Percentiles rank a stretch among this genome's conserved stretches.
These are phyloP conservation scores for Cephalopachus bancanus DNA, from an alignment of 2,797 vertebrate genomes.

Conservation along the genomic window DNA sequence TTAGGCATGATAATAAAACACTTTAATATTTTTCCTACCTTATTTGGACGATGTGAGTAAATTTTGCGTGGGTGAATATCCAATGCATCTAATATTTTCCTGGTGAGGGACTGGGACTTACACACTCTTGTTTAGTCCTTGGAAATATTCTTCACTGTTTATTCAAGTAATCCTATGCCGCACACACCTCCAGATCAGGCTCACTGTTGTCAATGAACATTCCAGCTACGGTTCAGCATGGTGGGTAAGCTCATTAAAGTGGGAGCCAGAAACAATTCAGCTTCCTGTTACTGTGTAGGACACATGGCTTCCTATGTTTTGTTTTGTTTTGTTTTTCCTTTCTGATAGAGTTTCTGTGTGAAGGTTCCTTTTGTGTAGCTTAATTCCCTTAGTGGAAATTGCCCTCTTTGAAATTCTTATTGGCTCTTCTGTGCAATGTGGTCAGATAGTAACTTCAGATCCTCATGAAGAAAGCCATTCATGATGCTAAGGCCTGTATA, in stretches of 20 bases:
- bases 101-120: conserved; percentile 83
- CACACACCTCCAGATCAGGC: conserved; percentile 92
- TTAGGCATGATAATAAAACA: conserved; percentile 88
- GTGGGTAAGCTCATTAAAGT: conserved; percentile 92
- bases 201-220: conserved; percentile 92
- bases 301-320: conserved; percentile 83
- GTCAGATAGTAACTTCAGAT: conserved; percentile 90
- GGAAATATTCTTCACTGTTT: conserved; percentile 91
- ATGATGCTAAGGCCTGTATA: conserved; percentile 93
- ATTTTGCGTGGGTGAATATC: conserved; percentile 94
- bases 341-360: conserved; percentile 88
- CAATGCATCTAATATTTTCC: conserved; percentile 90
- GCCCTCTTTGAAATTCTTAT: conserved; percentile 92
- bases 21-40: conserved; percentile 95
- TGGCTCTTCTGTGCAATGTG: conserved; percentile 89
- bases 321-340: conserved; percentile 73
- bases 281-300: conserved; percentile 85
- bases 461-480: conserved; percentile 91
- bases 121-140: conserved; percentile 88
- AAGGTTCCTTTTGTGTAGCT: conserved; percentile 90
- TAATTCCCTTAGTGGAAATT: conserved; percentile 93
- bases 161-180: conserved; percentile 92
- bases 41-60: conserved; percentile 92
- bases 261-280: conserved; percentile 88
- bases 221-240: conserved; percentile 94